Evolutionary conservation across 2,113 vertebrate species (phyloP), one percentile per base, ranked within the genome.

Genomic region (Perognathus longimembris): DNA sequence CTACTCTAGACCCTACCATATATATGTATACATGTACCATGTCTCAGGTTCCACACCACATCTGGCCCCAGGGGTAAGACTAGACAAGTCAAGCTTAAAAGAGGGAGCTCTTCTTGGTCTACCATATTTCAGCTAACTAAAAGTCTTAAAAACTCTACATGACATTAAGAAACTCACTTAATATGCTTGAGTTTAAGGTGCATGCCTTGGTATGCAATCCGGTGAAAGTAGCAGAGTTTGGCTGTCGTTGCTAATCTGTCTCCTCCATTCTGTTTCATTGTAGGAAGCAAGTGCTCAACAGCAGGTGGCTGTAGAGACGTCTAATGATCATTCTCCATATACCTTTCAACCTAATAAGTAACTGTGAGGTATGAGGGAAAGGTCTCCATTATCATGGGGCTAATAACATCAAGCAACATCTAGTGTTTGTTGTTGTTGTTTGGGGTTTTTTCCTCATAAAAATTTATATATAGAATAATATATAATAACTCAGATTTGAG

Each of bases 281-380:
- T 97, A 99, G 99, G 99, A 99, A 96, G 99, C 99, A 88, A 99
- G 98, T 96, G 98, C 98, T 96, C 99, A 99, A 93, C 98, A 99
- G 67, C 99, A 99, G 96, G 98, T 98, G 97, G 97, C 98, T 92
- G 98, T 99, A 96, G 99, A 99, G 95, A 98, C 99, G 18, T 98
- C 99, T 94, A 98, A 97, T 96, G 99, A 99, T 97, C 99, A 99
- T 98, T 99, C 99, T 97, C 98, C 99, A 26, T 99, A 99, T 91
- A 98, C 98, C 57, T 99, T 99, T 98, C 99, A 99, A 98, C 99
- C 99, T 98, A 98, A 98, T 98, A 99, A 99, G 98, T 99, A 99
- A 99, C 97, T 97, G 97, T 97, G 98, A 99, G 99, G 98, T 99
- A 98, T 95, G 98, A 92, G 71, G 74, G 85, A 75, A 94, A 66